Percentiles rank a stretch among this genome's conserved stretches.
Conservation (phyloP, 2,113 vertebrate genomes). For the Cyrtonyx montezumae region DNA sequence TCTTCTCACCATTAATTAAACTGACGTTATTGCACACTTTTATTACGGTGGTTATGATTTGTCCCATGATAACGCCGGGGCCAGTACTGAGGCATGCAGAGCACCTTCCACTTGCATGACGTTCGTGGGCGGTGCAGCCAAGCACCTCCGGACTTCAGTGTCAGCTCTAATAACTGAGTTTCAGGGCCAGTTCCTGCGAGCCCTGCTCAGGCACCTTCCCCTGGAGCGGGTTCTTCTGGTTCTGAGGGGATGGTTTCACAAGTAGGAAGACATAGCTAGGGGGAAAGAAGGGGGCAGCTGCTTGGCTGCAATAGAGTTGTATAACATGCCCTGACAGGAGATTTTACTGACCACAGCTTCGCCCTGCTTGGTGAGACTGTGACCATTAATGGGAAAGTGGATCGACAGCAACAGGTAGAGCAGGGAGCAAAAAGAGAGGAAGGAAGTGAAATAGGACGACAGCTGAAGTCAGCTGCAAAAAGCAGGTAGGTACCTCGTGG, state of each 20-base stretch:
- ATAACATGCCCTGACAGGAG: slow-evolving; percentile 21
- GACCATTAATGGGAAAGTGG: not conserved
- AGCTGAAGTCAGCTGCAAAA: not conserved
- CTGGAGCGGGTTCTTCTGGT: slow-evolving; percentile 13
- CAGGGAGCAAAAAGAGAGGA: not conserved
- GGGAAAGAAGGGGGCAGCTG: slow-evolving; percentile 11
- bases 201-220: not conserved
- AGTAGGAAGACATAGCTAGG: not conserved
- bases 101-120: not conserved
- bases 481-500: not conserved
- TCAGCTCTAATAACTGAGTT: not conserved
- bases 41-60: slow-evolving; percentile 38
- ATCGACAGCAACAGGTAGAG: not conserved
- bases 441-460: not conserved
- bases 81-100: not conserved
- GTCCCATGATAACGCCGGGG: not conserved
- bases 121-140: not conserved
- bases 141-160: not conserved
- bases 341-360: slow-evolving; percentile 20
- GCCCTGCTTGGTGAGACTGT: not conserved
- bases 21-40: slow-evolving; percentile 45
- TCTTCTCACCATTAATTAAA: slow-evolving; percentile 52
- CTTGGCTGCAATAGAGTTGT: not conserved
- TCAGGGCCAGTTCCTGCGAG: not conserved
- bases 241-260: slow-evolving; percentile 31